Evolutionary conservation across 2,888 invertebrate genomes (phyloP).

Genomic region (Phorcus lineatus): DNA sequence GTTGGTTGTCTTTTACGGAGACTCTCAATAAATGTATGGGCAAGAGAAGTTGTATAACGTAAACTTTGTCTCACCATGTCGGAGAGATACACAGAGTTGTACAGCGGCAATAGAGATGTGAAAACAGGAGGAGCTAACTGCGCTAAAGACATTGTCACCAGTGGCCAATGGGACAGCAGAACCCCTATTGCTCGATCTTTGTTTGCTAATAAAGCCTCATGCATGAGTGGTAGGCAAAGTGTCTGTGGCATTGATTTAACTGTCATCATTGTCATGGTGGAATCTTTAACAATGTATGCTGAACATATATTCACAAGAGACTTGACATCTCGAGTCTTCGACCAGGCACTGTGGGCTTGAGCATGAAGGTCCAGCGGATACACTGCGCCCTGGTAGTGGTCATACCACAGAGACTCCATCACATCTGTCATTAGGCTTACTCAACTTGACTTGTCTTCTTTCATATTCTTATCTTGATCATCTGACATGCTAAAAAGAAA

Average conservation of each 20-base stretch:
- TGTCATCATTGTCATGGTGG: conserved; percentile 53
- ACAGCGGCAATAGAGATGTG: conserved; percentile 56
- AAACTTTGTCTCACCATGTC: conserved; percentile 59
- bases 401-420: conserved; percentile 50
- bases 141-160: conserved; percentile 54
- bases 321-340: conserved; percentile 34
- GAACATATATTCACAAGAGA: conserved; percentile 62
- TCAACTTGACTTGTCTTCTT: too few species aligned
- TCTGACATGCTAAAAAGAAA: too few species aligned
- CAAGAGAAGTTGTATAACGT: conserved; percentile 70
- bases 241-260: conserved; percentile 38
- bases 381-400: conserved; percentile 63
- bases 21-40: conserved; percentile 70
- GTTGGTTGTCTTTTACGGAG: conserved; percentile 65
- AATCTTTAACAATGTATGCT: conserved; percentile 62
- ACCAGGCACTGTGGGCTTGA: conserved; percentile 2
- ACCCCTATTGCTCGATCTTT: conserved; percentile 67
- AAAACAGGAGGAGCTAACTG: conserved; percentile 66
- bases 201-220: conserved; percentile 62
- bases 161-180: conserved; percentile 67
- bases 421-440: neutral
- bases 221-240: conserved; percentile 45
- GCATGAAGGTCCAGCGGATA: conserved; percentile 59
- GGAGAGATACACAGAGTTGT: conserved; percentile 55
- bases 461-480: too few species aligned